phyloP scores from a whole-genome alignment of 2,797 vertebrate genomes.

The Macropodus opercularis region DNA sequence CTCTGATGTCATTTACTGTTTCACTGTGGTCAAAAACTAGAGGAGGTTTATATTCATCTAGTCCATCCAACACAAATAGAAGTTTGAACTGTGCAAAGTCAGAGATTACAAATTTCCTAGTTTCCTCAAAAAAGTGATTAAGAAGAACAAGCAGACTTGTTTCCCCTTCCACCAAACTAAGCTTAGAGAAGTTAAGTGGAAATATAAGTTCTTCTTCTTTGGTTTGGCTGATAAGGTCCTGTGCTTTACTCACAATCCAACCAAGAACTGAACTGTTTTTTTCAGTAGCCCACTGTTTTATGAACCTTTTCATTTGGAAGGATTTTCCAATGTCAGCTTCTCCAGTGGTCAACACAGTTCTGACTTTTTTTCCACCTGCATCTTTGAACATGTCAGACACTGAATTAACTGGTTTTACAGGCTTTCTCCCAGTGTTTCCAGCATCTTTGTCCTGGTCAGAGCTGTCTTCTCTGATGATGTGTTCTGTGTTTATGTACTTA shows the following conservation, averaged over 20 bases:
- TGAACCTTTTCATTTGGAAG: neutral
- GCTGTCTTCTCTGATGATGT: slow-evolving; percentile 21
- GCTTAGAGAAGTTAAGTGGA: neutral
- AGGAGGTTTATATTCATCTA: neutral
- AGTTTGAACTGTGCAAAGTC: slow-evolving; percentile 1
- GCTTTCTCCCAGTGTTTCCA: rapidly evolving
- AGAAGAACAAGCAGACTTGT: slow-evolving; percentile 41
- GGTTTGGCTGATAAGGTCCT: rapidly evolving
- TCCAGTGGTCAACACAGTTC: slow-evolving; percentile 44
- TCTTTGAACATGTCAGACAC: slow-evolving; percentile 28
- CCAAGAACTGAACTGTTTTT: rapidly evolving
- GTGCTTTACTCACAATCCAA: rapidly evolving
- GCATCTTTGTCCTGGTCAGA: neutral
- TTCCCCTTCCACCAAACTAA: neutral
- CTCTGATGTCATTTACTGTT: slow-evolving; percentile 9
- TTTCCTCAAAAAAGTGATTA: slow-evolving; percentile 14
- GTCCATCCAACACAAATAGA: slow-evolving; percentile 47
- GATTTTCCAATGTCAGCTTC: slow-evolving; percentile 37
- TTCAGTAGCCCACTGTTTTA: slow-evolving; percentile 19
- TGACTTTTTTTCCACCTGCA: rapidly evolving
- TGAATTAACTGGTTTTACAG: neutral
- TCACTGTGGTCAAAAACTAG: slow-evolving; percentile 32
- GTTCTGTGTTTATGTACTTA: slow-evolving; percentile 42
- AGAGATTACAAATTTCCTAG: neutral
- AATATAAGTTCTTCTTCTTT: slow-evolving; percentile 11